phyloP scores from a whole-genome alignment of 2,797 vertebrate genomes.

The Karalla daura region DNA sequence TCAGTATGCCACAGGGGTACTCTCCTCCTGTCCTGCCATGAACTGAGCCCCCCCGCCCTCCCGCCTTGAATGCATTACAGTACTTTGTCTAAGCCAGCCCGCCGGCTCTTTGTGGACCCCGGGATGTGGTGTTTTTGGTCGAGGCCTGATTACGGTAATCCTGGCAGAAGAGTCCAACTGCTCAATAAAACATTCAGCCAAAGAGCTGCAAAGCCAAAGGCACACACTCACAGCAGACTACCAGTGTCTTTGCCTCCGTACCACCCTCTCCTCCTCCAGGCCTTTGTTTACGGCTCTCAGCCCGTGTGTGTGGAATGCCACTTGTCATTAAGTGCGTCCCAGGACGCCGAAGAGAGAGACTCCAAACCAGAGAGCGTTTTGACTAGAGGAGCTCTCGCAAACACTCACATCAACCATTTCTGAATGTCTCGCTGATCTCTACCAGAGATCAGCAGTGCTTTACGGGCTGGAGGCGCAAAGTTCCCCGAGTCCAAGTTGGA shows the following conservation, averaged over 20 bases:
- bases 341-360: conserved; percentile 39
- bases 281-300: conserved; percentile 68
- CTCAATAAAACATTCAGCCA: conserved; percentile 34
- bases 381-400: neutral
- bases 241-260: conserved; percentile 12
- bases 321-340: conserved; percentile 59
- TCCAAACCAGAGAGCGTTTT: conserved; percentile 6
- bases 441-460: neutral
- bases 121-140: conserved; percentile 42
- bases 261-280: conserved; percentile 34
- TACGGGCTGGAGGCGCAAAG: neutral
- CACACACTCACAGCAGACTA: conserved; percentile 31
- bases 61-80: conserved; percentile 29
- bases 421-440: conserved; percentile 10
- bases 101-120: conserved; percentile 38
- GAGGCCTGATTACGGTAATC: conserved; percentile 53
- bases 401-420: neutral
- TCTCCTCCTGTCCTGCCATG: conserved; percentile 28
- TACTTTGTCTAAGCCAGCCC: conserved; percentile 47
- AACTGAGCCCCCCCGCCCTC: conserved; percentile 16
- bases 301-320: conserved; percentile 59
- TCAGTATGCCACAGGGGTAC: conserved; percentile 27
- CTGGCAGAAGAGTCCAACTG: conserved; percentile 32
- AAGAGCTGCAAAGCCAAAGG: conserved; percentile 35
- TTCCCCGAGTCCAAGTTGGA: neutral